Evolutionary conservation across 2,797 vertebrate species (phyloP).

Genomic region (Lepidocolaptes lacrymiger): DNA sequence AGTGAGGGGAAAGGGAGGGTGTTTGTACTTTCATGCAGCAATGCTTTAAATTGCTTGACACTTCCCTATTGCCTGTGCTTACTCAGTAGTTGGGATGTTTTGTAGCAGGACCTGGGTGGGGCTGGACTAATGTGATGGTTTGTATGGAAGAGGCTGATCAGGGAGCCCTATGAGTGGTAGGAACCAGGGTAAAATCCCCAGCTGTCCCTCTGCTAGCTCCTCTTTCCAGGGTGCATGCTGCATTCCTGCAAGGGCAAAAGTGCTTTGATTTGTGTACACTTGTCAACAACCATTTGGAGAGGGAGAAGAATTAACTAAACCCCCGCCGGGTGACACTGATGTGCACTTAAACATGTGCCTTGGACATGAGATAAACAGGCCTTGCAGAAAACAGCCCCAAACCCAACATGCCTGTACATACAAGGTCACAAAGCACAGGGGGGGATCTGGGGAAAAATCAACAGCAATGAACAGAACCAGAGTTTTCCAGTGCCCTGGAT

Average conservation of each 20-base stretch:
- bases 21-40: not conserved
- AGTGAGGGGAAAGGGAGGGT: not conserved
- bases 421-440: not conserved
- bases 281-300: not conserved
- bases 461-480: not conserved
- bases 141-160: not conserved
- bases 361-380: not conserved
- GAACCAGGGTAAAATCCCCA: not conserved
- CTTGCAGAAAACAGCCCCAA: not conserved
- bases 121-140: not conserved
- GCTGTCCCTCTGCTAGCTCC: not conserved
- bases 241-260: not conserved
- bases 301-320: not conserved
- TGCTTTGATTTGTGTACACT: not conserved
- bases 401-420: not conserved
- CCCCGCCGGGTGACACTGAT: not conserved
- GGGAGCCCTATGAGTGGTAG: not conserved
- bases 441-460: not conserved
- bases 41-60: not conserved
- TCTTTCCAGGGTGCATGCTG: not conserved
- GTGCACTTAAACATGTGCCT: not conserved
- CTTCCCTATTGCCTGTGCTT: not conserved
- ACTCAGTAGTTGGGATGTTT: not conserved
- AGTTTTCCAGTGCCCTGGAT: not conserved
- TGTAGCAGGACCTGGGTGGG: not conserved